These are phyloP conservation scores for Florisuga fusca DNA, from an alignment of 2,797 vertebrate species.

Conservation along the genomic window DNA sequence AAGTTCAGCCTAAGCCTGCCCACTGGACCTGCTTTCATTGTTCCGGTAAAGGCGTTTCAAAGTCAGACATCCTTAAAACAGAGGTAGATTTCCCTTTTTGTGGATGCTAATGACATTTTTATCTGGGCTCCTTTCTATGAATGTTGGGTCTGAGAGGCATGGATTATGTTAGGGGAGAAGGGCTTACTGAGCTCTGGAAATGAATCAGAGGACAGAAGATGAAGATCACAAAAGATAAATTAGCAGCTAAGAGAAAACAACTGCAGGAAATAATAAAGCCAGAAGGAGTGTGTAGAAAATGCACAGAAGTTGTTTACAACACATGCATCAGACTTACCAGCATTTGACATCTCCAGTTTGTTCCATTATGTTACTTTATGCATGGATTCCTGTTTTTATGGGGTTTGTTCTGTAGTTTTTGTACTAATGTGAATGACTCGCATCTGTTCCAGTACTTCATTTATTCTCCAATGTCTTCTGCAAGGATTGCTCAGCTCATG, in stretches of 20 bases:
- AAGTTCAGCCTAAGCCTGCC: not conserved
- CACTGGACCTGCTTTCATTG: not conserved
- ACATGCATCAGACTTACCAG: conserved; percentile 27
- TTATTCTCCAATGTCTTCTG: conserved; percentile 70
- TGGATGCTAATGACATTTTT: conserved; percentile 58
- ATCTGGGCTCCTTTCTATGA: conserved; percentile 37
- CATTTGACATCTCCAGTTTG: conserved; percentile 58
- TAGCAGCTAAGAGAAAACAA: conserved; percentile 50
- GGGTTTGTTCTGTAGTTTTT: conserved; percentile 71
- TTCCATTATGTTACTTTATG: conserved; percentile 76
- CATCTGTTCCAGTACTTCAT: conserved; percentile 77
- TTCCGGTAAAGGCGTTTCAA: not conserved
- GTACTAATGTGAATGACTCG: conserved; percentile 72
- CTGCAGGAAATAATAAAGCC: conserved; percentile 42
- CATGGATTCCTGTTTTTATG: conserved; percentile 71
- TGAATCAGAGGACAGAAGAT: conserved; percentile 58
- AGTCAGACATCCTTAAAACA: not conserved
- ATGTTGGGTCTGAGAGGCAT: conserved; percentile 29
- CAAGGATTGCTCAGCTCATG: conserved; percentile 28
- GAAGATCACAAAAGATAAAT: conserved; percentile 61
- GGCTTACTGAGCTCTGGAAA: conserved; percentile 24
- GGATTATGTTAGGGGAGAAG: conserved; percentile 34
- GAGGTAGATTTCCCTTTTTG: not conserved
- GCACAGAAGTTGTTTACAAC: conserved; percentile 46
- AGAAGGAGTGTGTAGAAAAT: conserved; percentile 41